These are phyloP conservation scores for Austrolebias charrua DNA, from an alignment of 2,797 vertebrate species.

Conservation along the genomic window DNA sequence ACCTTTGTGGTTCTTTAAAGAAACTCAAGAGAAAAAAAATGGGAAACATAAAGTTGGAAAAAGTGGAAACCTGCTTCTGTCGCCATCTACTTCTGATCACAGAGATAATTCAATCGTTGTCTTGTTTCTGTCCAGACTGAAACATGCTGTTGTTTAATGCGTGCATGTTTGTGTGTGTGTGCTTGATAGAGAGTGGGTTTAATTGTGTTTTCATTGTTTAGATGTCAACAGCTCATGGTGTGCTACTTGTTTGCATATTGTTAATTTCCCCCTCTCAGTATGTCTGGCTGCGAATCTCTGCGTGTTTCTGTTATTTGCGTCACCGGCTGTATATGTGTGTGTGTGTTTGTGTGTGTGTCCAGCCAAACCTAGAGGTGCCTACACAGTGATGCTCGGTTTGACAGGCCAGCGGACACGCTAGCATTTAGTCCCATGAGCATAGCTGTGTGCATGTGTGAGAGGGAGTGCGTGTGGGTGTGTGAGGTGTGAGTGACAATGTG, in stretches of 20 bases:
- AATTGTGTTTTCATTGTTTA: conserved; percentile 62
- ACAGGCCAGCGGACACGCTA: conserved; percentile 69
- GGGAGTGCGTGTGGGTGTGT: conserved; percentile 18
- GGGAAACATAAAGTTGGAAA: conserved; percentile 14
- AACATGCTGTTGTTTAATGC: conserved; percentile 41
- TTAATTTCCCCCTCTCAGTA: conserved; percentile 61
- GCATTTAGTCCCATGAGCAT: conserved; percentile 49
- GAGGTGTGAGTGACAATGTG: conserved; percentile 69
- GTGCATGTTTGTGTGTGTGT: conserved; percentile 21
- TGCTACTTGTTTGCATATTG: conserved; percentile 70
- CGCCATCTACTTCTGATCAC: conserved; percentile 48
- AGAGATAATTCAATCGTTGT: conserved; percentile 49
- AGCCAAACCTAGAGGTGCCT: conserved; percentile 41
- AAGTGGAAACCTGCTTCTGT: conserved; percentile 17
- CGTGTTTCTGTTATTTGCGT: conserved; percentile 30
- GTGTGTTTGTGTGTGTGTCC: conserved; percentile 27
- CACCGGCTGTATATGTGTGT: conserved; percentile 3
- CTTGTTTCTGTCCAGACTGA: conserved; percentile 32
- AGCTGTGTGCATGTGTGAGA: conserved; percentile 11
- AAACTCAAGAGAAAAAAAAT: conserved; percentile 16
- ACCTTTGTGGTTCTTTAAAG: conserved; percentile 6
- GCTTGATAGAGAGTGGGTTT: conserved; percentile 31
- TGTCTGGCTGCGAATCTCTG: conserved; percentile 37
- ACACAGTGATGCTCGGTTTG: conserved; percentile 51
- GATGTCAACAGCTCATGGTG: conserved; percentile 58